phyloP scores from a whole-genome alignment of 2,797 vertebrate species.

The Cyprinodon diabolis region DNA sequence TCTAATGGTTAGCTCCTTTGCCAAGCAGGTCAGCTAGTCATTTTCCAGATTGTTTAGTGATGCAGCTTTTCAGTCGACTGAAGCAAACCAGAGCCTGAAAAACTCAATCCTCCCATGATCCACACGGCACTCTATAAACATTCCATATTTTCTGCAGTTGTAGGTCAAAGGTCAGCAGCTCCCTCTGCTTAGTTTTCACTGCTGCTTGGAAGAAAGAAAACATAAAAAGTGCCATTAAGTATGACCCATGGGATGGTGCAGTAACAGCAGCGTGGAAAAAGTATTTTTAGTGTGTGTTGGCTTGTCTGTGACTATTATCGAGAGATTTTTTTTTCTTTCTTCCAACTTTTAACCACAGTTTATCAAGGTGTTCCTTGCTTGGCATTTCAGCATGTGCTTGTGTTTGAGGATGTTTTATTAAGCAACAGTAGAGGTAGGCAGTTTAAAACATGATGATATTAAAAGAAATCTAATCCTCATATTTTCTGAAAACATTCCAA shows the following conservation, averaged over 20 bases:
- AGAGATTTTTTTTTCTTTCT: slow-evolving; percentile 1
- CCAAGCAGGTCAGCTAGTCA: slow-evolving; percentile 36
- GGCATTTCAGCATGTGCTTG: not conserved
- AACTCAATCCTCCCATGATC: slow-evolving; percentile 25
- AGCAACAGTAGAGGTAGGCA: not conserved
- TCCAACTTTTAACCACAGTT: slow-evolving; percentile 10
- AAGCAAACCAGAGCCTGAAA: slow-evolving; percentile 37
- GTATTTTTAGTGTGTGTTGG: not conserved
- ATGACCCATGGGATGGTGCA: slow-evolving; percentile 45
- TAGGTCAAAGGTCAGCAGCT: slow-evolving; percentile 60
- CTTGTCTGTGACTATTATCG: slow-evolving; percentile 24
- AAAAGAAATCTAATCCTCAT: not conserved
- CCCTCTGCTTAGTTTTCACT: slow-evolving; percentile 42
- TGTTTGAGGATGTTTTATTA: slow-evolving; percentile 5
- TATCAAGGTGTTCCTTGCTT: slow-evolving; percentile 9
- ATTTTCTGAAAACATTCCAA: not conserved
- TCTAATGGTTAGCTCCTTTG: slow-evolving; percentile 14
- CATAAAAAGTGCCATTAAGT: slow-evolving; percentile 23
- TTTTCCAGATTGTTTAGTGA: slow-evolving; percentile 12
- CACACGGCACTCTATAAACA: slow-evolving; percentile 36
- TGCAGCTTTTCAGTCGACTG: slow-evolving; percentile 16
- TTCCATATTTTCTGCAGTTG: slow-evolving; percentile 50
- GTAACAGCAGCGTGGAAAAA: slow-evolving; percentile 27
- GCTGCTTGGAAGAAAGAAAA: slow-evolving; percentile 9
- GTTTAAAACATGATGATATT: not conserved